phyloP scores from a whole-genome alignment of 2,888 invertebrate genomes.

The Agrotis exclamationis region DNA sequence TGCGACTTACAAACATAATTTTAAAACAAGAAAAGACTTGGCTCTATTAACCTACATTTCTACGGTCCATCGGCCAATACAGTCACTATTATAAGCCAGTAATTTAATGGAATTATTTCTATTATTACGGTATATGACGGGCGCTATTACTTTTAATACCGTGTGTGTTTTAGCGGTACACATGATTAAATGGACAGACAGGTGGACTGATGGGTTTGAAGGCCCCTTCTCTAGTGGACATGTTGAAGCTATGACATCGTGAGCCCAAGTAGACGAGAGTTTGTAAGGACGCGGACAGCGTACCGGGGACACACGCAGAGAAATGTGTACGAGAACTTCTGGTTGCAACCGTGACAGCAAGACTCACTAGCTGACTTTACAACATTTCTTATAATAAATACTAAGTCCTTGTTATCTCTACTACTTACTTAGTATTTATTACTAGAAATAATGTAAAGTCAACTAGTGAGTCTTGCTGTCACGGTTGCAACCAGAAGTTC shows the following conservation, averaged over 20 bases:
- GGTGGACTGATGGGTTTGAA: conserved; percentile 21
- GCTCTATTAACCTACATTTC: conserved; percentile 37
- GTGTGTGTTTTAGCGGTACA: conserved; percentile 56
- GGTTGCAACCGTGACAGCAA: too few relatives aligned
- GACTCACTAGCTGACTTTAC: too few relatives aligned
- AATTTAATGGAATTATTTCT: conserved; percentile 42
- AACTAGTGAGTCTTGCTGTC: too few relatives aligned
- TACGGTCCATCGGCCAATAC: conserved; percentile 36
- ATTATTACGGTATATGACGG: conserved; percentile 55
- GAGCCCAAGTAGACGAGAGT: too few relatives aligned
- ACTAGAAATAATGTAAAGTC: too few relatives aligned
- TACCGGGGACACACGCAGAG: too few relatives aligned
- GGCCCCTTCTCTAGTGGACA: conserved; percentile 12
- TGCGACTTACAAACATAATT: conserved; percentile 19
- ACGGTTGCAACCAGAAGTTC: too few relatives aligned
- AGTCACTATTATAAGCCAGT: conserved; percentile 23
- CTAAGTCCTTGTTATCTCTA: too few relatives aligned
- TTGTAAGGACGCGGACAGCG: too few relatives aligned
- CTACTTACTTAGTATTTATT: too few relatives aligned
- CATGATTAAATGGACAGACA: conserved; percentile 30
- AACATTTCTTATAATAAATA: too few relatives aligned
- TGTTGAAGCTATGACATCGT: background rate
- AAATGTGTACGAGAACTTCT: too few relatives aligned
- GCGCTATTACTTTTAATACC: conserved; percentile 41
- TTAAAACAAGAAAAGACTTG: conserved; percentile 20